Evolutionary conservation across 1,140 invertebrate species (phyloP).

Genomic region (Asobara japonica): DNA sequence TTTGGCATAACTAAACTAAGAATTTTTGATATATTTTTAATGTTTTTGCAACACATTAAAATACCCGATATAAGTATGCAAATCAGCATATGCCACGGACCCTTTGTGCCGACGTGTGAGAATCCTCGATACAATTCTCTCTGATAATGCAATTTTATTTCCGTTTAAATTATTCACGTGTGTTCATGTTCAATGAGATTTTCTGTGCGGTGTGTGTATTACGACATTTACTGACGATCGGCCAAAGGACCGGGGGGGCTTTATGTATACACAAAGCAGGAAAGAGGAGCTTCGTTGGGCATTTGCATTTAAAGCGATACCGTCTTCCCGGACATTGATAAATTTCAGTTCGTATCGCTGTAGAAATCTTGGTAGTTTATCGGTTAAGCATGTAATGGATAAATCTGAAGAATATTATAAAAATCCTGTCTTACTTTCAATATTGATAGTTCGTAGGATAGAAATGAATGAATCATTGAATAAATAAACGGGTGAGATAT

Average conservation of each 20-base stretch:
- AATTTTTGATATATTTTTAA: neutral
- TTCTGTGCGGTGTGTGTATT: neutral
- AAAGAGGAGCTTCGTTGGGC: constrained; percentile 18
- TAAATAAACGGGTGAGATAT: no score
- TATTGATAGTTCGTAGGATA: no score
- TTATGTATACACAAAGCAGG: constrained; percentile 5
- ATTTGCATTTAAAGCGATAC: constrained; percentile 64
- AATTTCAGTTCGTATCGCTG: constrained; percentile 55
- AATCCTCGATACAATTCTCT: neutral
- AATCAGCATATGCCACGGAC: neutral
- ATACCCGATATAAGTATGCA: neutral
- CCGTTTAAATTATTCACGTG: neutral
- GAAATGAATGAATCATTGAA: no score
- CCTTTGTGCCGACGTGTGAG: constrained; percentile 4
- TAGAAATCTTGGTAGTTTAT: constrained; percentile 55
- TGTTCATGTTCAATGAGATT: neutral
- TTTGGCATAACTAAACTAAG: no score
- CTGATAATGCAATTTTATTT: constrained; percentile 37
- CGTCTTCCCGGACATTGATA: constrained; percentile 42
- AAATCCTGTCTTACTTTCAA: no score
- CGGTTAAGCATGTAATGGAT: constrained; percentile 14
- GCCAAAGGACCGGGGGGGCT: neutral
- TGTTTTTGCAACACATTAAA: neutral
- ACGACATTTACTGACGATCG: constrained; percentile 8
- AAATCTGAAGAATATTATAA: no score